Evolutionary conservation across 2,888 invertebrate genomes (phyloP), one percentile per base, ranked within the genome.

Genomic region (Bombyx huttoni): DNA sequence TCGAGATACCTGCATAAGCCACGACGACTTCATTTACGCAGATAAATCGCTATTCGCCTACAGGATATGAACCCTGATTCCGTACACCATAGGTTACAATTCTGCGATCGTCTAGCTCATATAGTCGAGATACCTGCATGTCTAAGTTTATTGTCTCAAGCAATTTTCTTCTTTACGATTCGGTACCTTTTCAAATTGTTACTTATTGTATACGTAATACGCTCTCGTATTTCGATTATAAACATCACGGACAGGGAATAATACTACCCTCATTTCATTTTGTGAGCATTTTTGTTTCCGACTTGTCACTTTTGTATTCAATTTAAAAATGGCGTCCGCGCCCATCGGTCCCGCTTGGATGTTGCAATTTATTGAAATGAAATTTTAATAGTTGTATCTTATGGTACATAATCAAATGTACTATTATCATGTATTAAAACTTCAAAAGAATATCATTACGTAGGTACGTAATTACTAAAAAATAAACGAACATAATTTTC

Each of bases 211-310:
- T n/a, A 40, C 40, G 40, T 40, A 40, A 40, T 40, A 40, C 40
- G 9, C 3, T 12, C 40, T 40, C 8, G 40, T 8, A 40, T 10
- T 40, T 40, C 40, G 40, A 40, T 40, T 40, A 40, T 40, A 7
- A 40, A 40, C 40, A 40, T 45, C 48, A 54, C 45, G 51, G 53
- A 57, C 56, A 24, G 24, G 24, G 24, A 24, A 24, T 24, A 24
- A 24, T 24, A 24, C 24, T 5, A 24, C 56, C 56, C 59, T 56
- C 58, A 64, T 62, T 64, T 57, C 56, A 60, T 53, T 57, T 50
- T 50, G 12, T 40, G 40, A 40, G 53, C 55, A 55, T 62, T 65
- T 63, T 56, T 53, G 56, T 54, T 55, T 63, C 65, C 65, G 62
- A 56, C 52, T 24, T 47, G 54, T 65, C 62, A 59, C 63, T 59